Conservation (phyloP, 2,888 invertebrate genomes). For the Megaustenia siamemsis region DNA sequence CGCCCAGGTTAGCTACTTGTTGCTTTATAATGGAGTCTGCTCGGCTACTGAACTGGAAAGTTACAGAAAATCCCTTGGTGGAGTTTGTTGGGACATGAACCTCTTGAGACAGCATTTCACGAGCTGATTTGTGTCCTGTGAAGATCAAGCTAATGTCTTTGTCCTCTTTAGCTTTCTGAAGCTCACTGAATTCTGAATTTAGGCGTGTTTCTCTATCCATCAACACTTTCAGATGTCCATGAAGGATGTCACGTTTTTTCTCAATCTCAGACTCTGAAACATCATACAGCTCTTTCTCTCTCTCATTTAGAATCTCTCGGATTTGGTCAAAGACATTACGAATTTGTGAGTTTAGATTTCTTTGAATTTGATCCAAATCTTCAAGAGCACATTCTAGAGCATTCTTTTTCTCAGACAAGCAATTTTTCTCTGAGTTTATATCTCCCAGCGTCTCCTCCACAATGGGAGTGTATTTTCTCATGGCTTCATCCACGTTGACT, state of each 20-base stretch:
- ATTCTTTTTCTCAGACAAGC: slow-evolving; percentile 66
- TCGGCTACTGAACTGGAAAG: slow-evolving; percentile 72
- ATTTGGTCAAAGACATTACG: slow-evolving; percentile 68
- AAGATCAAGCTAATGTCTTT: slow-evolving; percentile 72
- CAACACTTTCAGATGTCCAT: slow-evolving; percentile 67
- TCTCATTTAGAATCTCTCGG: slow-evolving; percentile 69
- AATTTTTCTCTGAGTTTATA: slow-evolving; percentile 64
- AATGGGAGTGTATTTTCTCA: slow-evolving; percentile 74
- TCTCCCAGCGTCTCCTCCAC: slow-evolving; percentile 69
- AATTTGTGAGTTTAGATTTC: slow-evolving; percentile 70
- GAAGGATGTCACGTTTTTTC: slow-evolving; percentile 68
- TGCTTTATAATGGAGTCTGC: slow-evolving; percentile 68
- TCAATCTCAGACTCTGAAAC: slow-evolving; percentile 72
- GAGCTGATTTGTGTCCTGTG: slow-evolving; percentile 69
- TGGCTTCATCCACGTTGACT: slow-evolving; percentile 74
- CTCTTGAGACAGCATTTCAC: slow-evolving; percentile 65
- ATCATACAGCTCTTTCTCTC: slow-evolving; percentile 71
- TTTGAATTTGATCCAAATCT: slow-evolving; percentile 71
- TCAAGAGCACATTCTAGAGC: slow-evolving; percentile 69
- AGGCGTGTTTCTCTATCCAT: slow-evolving; percentile 65
- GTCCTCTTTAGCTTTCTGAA: slow-evolving; percentile 67
- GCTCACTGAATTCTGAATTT: slow-evolving; percentile 63
- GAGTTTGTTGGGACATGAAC: slow-evolving; percentile 68
- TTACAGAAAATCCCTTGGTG: slow-evolving; percentile 70
- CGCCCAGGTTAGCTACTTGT: slow-evolving; percentile 69